Evolutionary conservation across 2,113 vertebrate species (phyloP).

Genomic region (Natator depressus): DNA sequence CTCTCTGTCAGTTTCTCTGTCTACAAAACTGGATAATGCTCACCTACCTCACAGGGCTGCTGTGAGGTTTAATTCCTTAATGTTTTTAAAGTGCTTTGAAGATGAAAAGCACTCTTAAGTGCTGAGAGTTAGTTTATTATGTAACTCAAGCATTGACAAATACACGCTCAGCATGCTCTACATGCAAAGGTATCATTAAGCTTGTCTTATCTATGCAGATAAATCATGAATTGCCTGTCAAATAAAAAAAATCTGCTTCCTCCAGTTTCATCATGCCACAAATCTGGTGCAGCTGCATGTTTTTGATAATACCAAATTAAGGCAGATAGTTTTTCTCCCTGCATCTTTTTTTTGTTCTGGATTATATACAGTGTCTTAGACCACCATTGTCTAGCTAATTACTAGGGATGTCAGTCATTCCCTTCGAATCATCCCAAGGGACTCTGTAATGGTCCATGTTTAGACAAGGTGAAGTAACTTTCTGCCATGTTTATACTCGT

Average conservation of each 20-base stretch:
- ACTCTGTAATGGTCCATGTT: not conserved
- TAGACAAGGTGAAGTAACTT: not conserved
- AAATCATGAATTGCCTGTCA: not conserved
- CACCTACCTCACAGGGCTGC: not conserved
- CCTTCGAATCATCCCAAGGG: not conserved
- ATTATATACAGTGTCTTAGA: not conserved
- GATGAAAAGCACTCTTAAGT: not conserved
- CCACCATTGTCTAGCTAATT: not conserved
- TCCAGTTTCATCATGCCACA: not conserved
- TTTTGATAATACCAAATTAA: not conserved
- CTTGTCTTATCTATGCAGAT: not conserved
- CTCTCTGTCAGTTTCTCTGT: not conserved
- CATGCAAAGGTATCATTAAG: not conserved
- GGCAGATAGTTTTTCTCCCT: not conserved
- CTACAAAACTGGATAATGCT: not conserved
- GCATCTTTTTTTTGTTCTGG: not conserved
- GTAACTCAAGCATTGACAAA: not conserved
- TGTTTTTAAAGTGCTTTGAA: not conserved
- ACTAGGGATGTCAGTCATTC: not conserved
- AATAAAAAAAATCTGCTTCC: not conserved
- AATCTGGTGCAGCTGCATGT: too few species aligned
- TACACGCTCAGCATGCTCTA: not conserved
- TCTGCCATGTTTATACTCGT: accelerated
- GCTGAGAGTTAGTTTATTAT: not conserved
- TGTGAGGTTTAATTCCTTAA: not conserved